Evolutionary conservation across 30 jellyfish, hydroid and myxozoan genomes (phyloP).

Genomic region (Haliclystus octoradiatus): DNA sequence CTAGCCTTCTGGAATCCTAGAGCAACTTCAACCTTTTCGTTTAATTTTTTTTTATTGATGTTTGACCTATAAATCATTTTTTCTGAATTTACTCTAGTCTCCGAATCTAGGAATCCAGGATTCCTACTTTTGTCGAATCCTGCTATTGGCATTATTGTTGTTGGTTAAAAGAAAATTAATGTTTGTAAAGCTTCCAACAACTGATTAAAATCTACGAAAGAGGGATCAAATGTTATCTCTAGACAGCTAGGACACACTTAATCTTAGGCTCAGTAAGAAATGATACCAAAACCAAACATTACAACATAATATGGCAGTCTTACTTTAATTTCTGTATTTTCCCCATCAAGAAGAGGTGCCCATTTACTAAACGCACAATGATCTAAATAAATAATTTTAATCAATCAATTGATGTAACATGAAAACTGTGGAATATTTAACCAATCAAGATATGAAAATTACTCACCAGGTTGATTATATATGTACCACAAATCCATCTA

Average conservation of each 20-base stretch:
- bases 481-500: slow-evolving; percentile 91
- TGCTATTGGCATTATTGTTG: too few relatives aligned
- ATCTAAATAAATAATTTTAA: slow-evolving; percentile 34
- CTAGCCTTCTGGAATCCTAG: too few relatives aligned
- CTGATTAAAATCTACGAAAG: neutral
- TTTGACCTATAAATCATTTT: too few relatives aligned
- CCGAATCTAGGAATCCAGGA: neutral
- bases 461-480: slow-evolving; percentile 53
- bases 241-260: too few relatives aligned
- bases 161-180: too few relatives aligned
- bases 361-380: slow-evolving; percentile 86
- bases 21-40: too few relatives aligned
- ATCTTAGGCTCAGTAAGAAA: too few relatives aligned
- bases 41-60: too few relatives aligned
- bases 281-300: too few relatives aligned
- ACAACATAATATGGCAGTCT: neutral
- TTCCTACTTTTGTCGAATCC: too few relatives aligned
- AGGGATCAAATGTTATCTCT: too few relatives aligned
- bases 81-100: neutral
- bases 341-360: slow-evolving; percentile 98
- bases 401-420: neutral
- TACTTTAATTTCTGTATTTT: slow-evolving; percentile 89
- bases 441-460: neutral
- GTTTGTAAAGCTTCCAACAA: too few relatives aligned
- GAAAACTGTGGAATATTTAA: neutral